Evolutionary conservation across 1,140 invertebrate genomes (phyloP).

Genomic region (Neuroterus valhalla): DNA sequence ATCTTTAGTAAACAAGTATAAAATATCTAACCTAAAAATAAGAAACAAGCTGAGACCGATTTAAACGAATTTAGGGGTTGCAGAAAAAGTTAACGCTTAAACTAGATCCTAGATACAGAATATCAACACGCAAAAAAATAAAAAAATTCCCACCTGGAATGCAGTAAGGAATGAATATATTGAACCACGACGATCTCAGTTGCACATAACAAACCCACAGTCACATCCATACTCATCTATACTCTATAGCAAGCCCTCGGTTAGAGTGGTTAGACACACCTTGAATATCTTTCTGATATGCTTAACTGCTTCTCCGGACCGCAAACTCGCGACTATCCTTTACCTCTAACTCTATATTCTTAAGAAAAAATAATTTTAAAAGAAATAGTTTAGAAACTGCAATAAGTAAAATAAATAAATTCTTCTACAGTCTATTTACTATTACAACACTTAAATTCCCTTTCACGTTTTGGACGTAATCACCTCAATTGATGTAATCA

Average conservation of each 20-base stretch:
- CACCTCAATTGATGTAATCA: too few relatives aligned
- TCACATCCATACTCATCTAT: background rate
- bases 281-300: slow-evolving; percentile 19
- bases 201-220: background rate
- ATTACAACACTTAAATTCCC: too few relatives aligned
- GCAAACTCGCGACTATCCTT: background rate
- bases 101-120: too few relatives aligned
- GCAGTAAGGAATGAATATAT: background rate
- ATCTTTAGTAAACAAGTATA: too few relatives aligned
- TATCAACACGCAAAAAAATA: background rate
- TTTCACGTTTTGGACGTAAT: too few relatives aligned
- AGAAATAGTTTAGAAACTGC: too few relatives aligned
- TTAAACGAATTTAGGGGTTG: background rate
- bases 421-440: too few relatives aligned
- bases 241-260: slow-evolving; percentile 10
- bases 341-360: background rate
- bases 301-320: background rate
- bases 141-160: background rate
- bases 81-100: background rate
- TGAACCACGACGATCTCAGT: slow-evolving; percentile 16
- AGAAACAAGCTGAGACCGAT: too few relatives aligned
- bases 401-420: too few relatives aligned
- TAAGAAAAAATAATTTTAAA: background rate
- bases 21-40: too few relatives aligned
- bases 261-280: slow-evolving; percentile 21